Percentiles rank a stretch among this genome's conserved stretches.
These are phyloP conservation scores for Drosophila greeni DNA, from an alignment of 2,888 invertebrate species.

Conservation along the genomic window DNA sequence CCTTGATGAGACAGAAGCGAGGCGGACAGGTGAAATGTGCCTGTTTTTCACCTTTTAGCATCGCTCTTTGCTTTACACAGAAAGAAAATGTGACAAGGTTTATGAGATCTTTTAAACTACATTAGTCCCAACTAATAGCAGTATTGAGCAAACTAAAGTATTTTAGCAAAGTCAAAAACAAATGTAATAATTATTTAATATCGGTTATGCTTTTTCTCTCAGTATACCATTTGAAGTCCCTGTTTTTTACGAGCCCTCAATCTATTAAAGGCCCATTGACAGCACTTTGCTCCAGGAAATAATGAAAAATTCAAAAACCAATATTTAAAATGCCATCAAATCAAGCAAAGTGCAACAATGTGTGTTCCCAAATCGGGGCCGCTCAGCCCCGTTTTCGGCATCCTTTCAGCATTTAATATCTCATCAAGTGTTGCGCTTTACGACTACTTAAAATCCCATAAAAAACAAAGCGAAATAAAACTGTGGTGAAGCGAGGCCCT, in stretches of 20 bases:
- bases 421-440: slow-evolving; percentile 77
- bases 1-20: slow-evolving; percentile 36
- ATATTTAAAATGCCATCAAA: slow-evolving; percentile 71
- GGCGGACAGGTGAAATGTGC: slow-evolving; percentile 53
- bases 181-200: background rate
- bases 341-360: slow-evolving; percentile 66
- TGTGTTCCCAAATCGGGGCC: slow-evolving; percentile 30
- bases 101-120: background rate
- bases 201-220: background rate
- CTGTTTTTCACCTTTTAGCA: slow-evolving; percentile 3
- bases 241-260: slow-evolving; percentile 49
- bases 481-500: slow-evolving; percentile 12
- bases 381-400: slow-evolving; percentile 1
- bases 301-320: slow-evolving; percentile 69
- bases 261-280: slow-evolving; percentile 61
- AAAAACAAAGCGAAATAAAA: slow-evolving; percentile 60
- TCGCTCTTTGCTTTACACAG: background rate
- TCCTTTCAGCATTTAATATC: slow-evolving; percentile 73
- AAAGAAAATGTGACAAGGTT: background rate
- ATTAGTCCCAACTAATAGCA: background rate
- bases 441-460: slow-evolving; percentile 78
- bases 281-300: slow-evolving; percentile 43
- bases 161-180: background rate
- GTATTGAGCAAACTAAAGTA: background rate
- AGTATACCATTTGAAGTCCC: background rate